Evolutionary conservation across 2,888 invertebrate genomes (phyloP).

Genomic region (Meiosimyza decipiens): DNA sequence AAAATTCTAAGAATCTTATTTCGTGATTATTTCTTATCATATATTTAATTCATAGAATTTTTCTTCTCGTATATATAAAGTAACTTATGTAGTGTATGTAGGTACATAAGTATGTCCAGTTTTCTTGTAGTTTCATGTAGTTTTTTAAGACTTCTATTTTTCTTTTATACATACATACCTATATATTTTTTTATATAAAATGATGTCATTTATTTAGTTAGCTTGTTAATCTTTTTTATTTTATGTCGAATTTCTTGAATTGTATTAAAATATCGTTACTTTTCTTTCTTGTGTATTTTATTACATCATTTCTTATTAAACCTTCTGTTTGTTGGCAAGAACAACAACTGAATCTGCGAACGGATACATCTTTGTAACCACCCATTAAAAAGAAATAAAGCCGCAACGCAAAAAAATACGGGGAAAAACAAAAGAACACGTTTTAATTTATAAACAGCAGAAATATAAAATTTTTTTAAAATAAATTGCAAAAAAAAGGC

Average conservation of each 20-base stretch:
- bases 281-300: not conserved
- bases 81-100: not conserved
- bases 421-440: too few relatives aligned
- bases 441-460: too few relatives aligned
- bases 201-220: slow-evolving; percentile 24
- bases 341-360: not conserved
- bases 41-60: slow-evolving; percentile 23
- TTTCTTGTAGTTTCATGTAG: too few relatives aligned
- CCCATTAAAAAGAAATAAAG: not conserved
- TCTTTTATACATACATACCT: not conserved
- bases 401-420: not conserved
- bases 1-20: slow-evolving; percentile 19
- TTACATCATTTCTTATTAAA: slow-evolving; percentile 8
- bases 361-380: not conserved
- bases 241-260: slow-evolving; percentile 9
- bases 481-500: too few relatives aligned
- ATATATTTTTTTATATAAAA: not conserved
- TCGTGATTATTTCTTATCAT: slow-evolving; percentile 11
- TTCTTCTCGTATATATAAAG: not conserved
- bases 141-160: not conserved
- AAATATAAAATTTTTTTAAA: too few relatives aligned
- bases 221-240: not conserved
- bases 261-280: not conserved
- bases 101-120: not conserved
- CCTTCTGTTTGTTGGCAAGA: not conserved